phyloP scores from a whole-genome alignment of 1,140 invertebrate species.

The Drosophila kurseongensis region DNA sequence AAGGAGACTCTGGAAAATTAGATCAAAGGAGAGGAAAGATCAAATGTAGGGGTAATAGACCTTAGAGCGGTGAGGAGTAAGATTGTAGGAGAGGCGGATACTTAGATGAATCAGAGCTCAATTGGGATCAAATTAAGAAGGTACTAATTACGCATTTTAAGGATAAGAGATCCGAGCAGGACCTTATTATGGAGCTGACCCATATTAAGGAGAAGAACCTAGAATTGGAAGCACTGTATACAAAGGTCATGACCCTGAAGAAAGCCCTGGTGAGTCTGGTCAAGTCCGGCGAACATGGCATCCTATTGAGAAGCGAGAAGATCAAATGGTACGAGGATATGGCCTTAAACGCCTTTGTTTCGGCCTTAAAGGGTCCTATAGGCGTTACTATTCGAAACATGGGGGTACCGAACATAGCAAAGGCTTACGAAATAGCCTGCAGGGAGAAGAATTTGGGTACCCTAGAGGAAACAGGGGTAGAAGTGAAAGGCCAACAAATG shows the following conservation, averaged over 20 bases:
- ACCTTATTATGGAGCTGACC: not conserved
- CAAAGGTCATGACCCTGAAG: not conserved
- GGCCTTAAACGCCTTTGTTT: not conserved
- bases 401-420: no score
- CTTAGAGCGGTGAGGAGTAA: no score
- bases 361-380: not conserved
- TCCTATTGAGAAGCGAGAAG: not conserved
- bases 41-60: not conserved
- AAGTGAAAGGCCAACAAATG: not conserved
- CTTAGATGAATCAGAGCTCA: not conserved
- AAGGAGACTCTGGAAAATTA: not conserved
- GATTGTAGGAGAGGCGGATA: no score
- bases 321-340: not conserved
- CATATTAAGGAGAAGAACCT: not conserved
- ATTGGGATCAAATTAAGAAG: slow-evolving; percentile 1
- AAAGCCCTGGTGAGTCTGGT: not conserved
- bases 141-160: not conserved
- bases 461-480: no score
- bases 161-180: no score
- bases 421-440: no score
- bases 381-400: no score
- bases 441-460: slow-evolving; percentile 2
- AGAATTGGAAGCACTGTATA: not conserved
- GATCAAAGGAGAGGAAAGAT: not conserved
- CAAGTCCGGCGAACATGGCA: not conserved